Percentiles rank a stretch among this genome's conserved stretches.
These are phyloP conservation scores for Narcine bancroftii DNA, from an alignment of 2,113 vertebrate species.

Conservation along the genomic window DNA sequence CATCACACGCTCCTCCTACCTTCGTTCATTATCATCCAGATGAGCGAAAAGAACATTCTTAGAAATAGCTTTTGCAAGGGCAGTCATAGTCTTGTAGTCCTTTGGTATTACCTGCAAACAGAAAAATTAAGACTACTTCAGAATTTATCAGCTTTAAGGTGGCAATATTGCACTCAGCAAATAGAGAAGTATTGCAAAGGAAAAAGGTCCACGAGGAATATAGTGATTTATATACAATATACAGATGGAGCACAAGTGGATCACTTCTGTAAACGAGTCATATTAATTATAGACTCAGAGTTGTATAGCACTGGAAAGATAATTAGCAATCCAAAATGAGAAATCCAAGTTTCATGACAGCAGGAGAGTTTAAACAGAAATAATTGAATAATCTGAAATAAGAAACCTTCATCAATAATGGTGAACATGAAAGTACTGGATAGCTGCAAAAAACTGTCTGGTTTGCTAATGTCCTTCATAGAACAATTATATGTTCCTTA, in stretches of 20 bases:
- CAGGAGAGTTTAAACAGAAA: no score
- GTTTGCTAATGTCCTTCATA: no score
- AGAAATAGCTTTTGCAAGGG: slow-evolving; percentile 91
- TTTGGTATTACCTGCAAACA: slow-evolving; percentile 85
- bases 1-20: slow-evolving; percentile 56
- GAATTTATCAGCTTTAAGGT: not conserved
- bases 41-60: slow-evolving; percentile 95
- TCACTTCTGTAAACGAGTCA: no score
- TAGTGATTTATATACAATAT: not conserved
- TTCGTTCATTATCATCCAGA: slow-evolving; percentile 93
- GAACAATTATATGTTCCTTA: no score
- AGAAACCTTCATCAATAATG: no score
- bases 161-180: not conserved
- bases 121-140: not conserved
- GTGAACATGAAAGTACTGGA: no score
- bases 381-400: no score
- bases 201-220: not conserved
- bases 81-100: slow-evolving; percentile 98
- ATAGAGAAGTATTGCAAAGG: not conserved
- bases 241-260: not conserved
- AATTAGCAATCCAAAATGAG: no score
- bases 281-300: no score
- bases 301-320: no score
- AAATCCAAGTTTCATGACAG: no score
- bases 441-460: no score